Base-by-base conservation (phyloP, 2,888 invertebrate genomes). In the Iphiclides podalirius region DNA sequence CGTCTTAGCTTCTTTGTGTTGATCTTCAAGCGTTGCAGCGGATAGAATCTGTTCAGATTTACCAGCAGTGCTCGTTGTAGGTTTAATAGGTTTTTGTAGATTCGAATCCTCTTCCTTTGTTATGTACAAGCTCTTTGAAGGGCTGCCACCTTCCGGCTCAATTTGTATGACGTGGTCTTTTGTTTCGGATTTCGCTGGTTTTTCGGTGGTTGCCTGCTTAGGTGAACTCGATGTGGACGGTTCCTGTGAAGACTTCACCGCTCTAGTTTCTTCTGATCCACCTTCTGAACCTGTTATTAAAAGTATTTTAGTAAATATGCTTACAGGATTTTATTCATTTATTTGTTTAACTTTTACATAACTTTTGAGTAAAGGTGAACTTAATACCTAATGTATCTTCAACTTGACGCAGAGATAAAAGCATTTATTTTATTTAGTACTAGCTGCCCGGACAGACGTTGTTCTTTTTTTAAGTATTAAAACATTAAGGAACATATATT, bases 11-110 rank as follows among this genome's bases (percentile, higher is more conserved):
- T 67, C 57, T 37, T 67, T 66, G 45, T 70, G 71, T 52, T 81
- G 75, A 6, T 67, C 55, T 53, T 83, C 80, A 46, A 87, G 66
- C 39, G 76, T 67, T 0, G 79, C 59, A 8, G 83, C 87, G 17
- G 88, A 87, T 1, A 88, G 59, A 23, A 88, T 83, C 57, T 82
- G 80, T 57, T 86, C 84, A 0, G 58, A 42, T 31, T 47, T 39
- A 6, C 50, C 59, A 15, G 57, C 58, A 1, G 70, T 44, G 35
- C 74, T 81, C 1, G 79, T 72, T 9, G 80, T 76, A 4, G 86
- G 82, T n/a, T 79, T 73, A 1, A 82, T 70, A 0, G 83, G 85
- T 61, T 80, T 81, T 37, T 81, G 82, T 15, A 81, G 61, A 2
- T 65, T 70, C 0, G 58, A 66, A 36, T 80, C 82, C 58, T 84